phyloP scores from a whole-genome alignment of 2,797 vertebrate species.

The Aeoliscus strigatus region DNA sequence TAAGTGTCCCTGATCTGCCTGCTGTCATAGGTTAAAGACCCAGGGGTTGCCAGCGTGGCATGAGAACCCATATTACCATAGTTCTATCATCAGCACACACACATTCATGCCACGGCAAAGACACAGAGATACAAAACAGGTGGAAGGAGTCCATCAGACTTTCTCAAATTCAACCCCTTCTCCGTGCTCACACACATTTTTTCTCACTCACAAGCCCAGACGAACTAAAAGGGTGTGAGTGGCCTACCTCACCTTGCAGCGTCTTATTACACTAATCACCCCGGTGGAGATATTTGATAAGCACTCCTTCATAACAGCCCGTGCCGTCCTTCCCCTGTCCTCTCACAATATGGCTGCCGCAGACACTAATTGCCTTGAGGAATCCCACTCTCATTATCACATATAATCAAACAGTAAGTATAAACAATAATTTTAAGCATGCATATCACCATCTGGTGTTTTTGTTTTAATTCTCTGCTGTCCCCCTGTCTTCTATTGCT shows the following conservation, averaged over 20 bases:
- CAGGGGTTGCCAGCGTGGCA: conserved; percentile 34
- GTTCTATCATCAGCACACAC: conserved; percentile 26
- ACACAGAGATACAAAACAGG: conserved; percentile 32
- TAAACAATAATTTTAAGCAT: conserved; percentile 71
- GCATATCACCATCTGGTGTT: conserved; percentile 72
- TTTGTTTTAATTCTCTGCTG: conserved; percentile 51
- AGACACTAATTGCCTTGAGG: conserved; percentile 72
- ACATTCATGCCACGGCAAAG: conserved; percentile 3
- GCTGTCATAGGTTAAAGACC: conserved; percentile 54
- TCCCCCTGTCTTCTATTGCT: conserved; percentile 10
- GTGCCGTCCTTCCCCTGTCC: conserved; percentile 67
- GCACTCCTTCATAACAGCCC: conserved; percentile 60
- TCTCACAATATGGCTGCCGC: conserved; percentile 70
- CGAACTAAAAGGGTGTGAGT: conserved; percentile 47
- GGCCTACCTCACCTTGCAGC: conserved; percentile 68
- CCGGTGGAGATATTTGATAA: conserved; percentile 67
- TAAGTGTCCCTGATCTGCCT: conserved; percentile 70
- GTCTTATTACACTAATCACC: conserved; percentile 72
- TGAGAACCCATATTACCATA: conserved; percentile 40
- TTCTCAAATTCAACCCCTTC: conserved; percentile 4
- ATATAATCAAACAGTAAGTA: conserved; percentile 77
- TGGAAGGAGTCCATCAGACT: conserved; percentile 31
- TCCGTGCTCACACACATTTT: conserved; percentile 13
- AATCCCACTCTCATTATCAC: conserved; percentile 74
- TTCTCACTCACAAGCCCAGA: conserved; percentile 14